Conservation (phyloP, 1,140 invertebrate species). For the Drosophila truncata region DNA sequence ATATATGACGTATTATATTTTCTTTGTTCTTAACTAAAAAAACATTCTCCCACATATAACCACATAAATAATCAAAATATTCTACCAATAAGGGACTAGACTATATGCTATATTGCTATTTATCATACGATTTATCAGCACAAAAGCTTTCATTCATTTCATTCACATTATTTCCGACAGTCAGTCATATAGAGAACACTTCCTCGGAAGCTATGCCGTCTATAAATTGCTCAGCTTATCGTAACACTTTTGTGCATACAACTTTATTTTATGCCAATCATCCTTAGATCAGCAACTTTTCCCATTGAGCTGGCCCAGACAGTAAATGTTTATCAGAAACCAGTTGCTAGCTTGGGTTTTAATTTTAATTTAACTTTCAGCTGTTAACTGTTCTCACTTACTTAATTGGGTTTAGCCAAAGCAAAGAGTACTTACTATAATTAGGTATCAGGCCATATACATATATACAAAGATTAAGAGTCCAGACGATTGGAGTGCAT, state of each 20-base stretch:
- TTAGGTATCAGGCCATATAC: constrained; percentile 26
- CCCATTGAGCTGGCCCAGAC: not conserved
- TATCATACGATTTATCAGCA: not conserved
- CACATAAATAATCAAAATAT: not conserved
- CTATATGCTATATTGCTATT: not conserved
- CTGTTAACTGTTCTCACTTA: not conserved
- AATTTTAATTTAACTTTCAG: constrained; percentile 11
- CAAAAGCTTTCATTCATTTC: not conserved
- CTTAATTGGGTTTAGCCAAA: not conserved
- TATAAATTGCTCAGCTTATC: constrained; percentile 14
- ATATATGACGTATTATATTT: not conserved
- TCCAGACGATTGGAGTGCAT: constrained; percentile 32
- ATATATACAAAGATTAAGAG: constrained; percentile 7
- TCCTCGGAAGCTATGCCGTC: not conserved
- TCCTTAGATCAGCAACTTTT: constrained; percentile 44
- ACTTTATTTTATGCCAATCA: constrained; percentile 35
- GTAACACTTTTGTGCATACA: not conserved
- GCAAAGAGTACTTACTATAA: constrained; percentile 10
- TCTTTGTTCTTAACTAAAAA: not conserved
- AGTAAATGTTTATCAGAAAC: constrained; percentile 9
- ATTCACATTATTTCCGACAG: not conserved
- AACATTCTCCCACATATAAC: not conserved
- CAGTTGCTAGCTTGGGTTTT: constrained; percentile 5
- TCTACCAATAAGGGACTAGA: not conserved
- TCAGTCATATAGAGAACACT: not conserved